phyloP scores from a whole-genome alignment of 2,113 vertebrate genomes.

The Deroptyus accipitrinus region DNA sequence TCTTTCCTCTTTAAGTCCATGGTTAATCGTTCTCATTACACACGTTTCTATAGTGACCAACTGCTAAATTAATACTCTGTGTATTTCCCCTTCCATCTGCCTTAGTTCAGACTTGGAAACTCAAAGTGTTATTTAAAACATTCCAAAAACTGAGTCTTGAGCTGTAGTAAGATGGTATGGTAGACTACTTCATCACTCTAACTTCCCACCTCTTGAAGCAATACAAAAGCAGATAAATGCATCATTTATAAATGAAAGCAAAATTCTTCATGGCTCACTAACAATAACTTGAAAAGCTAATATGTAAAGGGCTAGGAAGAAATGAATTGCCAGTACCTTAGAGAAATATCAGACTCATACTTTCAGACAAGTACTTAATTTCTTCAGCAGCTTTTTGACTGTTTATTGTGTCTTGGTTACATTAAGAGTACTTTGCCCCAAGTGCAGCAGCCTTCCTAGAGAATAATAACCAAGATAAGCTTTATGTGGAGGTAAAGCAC shows the following conservation, averaged over 20 bases:
- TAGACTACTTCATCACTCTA: neutral
- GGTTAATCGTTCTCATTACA: neutral
- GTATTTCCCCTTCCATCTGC: neutral
- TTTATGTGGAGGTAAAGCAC: neutral
- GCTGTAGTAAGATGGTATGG: neutral
- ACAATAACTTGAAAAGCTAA: neutral
- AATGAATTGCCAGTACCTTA: neutral
- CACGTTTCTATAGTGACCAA: constrained; percentile 9
- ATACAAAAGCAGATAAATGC: neutral
- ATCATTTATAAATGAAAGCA: neutral
- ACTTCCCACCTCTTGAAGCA: neutral
- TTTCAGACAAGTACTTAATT: neutral
- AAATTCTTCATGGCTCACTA: neutral
- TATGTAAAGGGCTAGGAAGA: neutral
- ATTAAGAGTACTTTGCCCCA: neutral
- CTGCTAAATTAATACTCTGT: neutral
- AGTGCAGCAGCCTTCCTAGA: neutral
- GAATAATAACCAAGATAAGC: neutral
- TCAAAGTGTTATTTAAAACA: neutral
- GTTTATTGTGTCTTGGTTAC: neutral
- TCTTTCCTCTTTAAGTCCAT: neutral
- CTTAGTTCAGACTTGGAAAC: neutral
- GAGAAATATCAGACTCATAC: neutral
- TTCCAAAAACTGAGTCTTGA: neutral
- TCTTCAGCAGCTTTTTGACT: neutral